A percentile compares a stretch with the other conserved stretches of the same genome.
Conservation (phyloP, 1,140 invertebrate genomes). For the Charaxes varanes region DNA sequence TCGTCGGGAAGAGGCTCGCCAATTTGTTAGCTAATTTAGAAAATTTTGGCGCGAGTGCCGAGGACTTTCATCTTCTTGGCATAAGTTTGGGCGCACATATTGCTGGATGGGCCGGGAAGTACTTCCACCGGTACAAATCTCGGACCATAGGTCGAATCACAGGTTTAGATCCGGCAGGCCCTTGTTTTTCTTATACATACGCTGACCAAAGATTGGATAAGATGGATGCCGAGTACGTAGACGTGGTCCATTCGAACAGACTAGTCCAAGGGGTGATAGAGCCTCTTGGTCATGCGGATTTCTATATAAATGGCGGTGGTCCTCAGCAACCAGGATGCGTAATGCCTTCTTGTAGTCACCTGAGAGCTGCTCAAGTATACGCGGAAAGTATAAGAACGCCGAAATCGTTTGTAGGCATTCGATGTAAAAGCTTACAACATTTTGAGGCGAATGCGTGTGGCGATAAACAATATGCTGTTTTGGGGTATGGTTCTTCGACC, state of each 20-base stretch:
- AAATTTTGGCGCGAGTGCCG: conserved; percentile 61
- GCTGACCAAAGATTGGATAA: conserved; percentile 75
- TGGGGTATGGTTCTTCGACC: conserved; percentile 73
- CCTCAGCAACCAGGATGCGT: conserved; percentile 78
- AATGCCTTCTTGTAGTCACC: conserved; percentile 77
- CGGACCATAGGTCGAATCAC: conserved; percentile 60
- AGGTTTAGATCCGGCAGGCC: conserved; percentile 76
- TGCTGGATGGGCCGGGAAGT: conserved; percentile 76
- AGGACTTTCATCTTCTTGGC: conserved; percentile 75
- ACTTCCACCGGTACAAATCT: conserved; percentile 61
- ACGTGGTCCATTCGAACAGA: conserved; percentile 79
- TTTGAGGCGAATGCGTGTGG: conserved; percentile 69
- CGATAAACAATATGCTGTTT: conserved; percentile 44
- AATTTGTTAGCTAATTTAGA: conserved; percentile 71
- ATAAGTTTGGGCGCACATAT: conserved; percentile 79
- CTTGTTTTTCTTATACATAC: conserved; percentile 66
- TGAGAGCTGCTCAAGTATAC: conserved; percentile 75
- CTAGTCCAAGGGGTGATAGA: conserved; percentile 75
- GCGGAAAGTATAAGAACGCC: conserved; percentile 75
- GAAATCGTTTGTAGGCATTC: conserved; percentile 69
- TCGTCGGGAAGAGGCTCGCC: conserved; percentile 68
- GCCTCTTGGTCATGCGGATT: conserved; percentile 78
- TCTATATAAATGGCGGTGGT: conserved; percentile 81
- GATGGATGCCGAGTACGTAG: conserved; percentile 77
- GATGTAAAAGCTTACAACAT: conserved; percentile 64